Base-by-base conservation (phyloP, 2,888 invertebrate species). In the Acanthosoma haemorrhoidale region DNA sequence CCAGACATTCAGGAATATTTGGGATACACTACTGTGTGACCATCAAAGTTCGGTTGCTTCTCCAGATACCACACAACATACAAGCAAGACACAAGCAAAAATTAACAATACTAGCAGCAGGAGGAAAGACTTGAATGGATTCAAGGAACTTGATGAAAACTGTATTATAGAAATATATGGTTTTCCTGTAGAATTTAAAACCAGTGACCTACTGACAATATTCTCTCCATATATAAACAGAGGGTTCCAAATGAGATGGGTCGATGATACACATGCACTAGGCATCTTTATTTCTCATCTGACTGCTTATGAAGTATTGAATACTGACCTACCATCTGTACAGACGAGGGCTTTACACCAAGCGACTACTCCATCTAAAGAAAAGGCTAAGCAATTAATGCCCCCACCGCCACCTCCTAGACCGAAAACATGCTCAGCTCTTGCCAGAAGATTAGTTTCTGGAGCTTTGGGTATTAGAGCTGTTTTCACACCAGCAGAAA, bases 181-280 rank as follows among this genome's bases (percentile, higher is more conserved):
- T 81, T 94, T 94, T 78, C 90, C 93, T 2, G 83, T 86, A 51
- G 90, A 91, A 77, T 90, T 92, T 77, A 89, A 88, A 78, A 92
- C 92, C 34, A 86, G 88, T 77, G 94, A 94, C 81, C 80, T 94
- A 75, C 83, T 91, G 43, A 85, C 88, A 76, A 85, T 90, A 74
- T 91, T 94, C 79, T 87, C 87, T 74, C 85, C 87, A 74, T 89
- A 87, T 78, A 88, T 88, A 78, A 86, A 86, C 77, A 72, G 75
- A 69, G 89, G 89, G n/a, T 93, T 92, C 80, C 91, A 92, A 78
- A 88, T 94, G 73, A 92, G 92, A 79, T 94, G 94, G 94, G 94
- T 94, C 51, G 93, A 94, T 79, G 93, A 94, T 79, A 93, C 91
- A 16, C 94, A 94, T 81, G 93, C 93, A 51, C 83, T 94, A 75